Evolutionary conservation across 2,888 invertebrate genomes (phyloP).

Genomic region (Melikaiella ostensackeni): DNA sequence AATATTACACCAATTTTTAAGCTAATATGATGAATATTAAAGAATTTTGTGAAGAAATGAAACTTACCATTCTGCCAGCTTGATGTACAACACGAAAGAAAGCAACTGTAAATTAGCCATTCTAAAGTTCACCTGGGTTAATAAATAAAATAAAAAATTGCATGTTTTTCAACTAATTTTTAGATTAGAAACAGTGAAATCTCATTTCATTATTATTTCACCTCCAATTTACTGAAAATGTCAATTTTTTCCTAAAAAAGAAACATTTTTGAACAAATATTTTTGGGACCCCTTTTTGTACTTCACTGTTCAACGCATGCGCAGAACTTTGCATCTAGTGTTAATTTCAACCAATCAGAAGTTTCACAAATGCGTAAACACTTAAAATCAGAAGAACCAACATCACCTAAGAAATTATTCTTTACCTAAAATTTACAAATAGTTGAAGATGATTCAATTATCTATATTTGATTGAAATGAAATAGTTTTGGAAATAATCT

Average conservation of each 20-base stretch:
- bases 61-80: slow-evolving; percentile 51
- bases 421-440: not conserved
- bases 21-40: slow-evolving; percentile 31
- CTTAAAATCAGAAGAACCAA: not conserved
- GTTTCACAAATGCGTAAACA: too few relatives aligned
- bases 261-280: not conserved
- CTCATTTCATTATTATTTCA: not conserved
- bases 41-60: slow-evolving; percentile 43
- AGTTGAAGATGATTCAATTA: not conserved
- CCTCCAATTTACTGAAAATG: not conserved
- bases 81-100: slow-evolving; percentile 32
- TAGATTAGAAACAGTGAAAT: not conserved
- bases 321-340: not conserved
- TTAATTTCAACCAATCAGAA: not conserved
- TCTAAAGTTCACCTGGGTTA: not conserved
- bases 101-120: not conserved
- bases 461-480: not conserved
- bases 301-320: not conserved
- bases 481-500: not conserved
- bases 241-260: not conserved
- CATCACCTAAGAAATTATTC: not conserved
- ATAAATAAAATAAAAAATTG: not conserved
- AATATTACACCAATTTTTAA: not conserved
- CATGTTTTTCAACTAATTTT: not conserved
- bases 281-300: slow-evolving; percentile 1